Conservation (phyloP, 2,113 vertebrate species). For the Cervus canadensis region DNA sequence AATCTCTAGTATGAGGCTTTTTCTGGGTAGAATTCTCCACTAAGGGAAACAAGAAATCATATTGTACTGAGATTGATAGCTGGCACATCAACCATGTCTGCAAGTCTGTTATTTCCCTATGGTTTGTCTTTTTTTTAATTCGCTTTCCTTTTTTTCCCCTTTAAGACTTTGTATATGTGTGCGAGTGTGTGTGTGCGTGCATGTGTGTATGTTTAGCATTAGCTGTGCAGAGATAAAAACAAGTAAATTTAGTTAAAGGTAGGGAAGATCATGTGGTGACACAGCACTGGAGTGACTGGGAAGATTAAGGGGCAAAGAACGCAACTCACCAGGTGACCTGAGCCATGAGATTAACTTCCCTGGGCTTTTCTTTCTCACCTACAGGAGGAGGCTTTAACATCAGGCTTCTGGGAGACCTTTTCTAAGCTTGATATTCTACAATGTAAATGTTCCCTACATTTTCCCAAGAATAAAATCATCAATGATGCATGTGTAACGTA, state of each 20-base stretch:
- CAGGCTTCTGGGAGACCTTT: neutral
- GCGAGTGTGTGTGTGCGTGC: neutral
- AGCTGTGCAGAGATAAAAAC: neutral
- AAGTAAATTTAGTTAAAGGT: neutral
- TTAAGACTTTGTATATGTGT: no score
- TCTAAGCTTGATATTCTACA: neutral
- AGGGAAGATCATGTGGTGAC: neutral
- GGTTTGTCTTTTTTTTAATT: neutral
- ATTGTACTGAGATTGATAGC: neutral
- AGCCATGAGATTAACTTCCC: neutral
- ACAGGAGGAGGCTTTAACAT: neutral
- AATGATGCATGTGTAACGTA: neutral
- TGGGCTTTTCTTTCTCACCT: neutral
- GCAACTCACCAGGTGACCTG: neutral
- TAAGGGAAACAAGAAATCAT: neutral
- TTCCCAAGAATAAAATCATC: neutral
- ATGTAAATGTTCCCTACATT: neutral
- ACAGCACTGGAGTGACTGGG: neutral
- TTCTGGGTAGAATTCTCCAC: neutral
- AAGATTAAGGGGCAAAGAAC: neutral
- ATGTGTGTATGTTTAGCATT: neutral
- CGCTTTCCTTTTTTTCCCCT: neutral
- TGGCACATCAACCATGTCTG: neutral
- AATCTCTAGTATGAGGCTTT: neutral
- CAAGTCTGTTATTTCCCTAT: neutral